Percentiles rank a stretch among this genome's conserved stretches.
These are phyloP conservation scores for Rhyacophila brunnea DNA, from an alignment of 1,140 invertebrate genomes.

Conservation along the genomic window DNA sequence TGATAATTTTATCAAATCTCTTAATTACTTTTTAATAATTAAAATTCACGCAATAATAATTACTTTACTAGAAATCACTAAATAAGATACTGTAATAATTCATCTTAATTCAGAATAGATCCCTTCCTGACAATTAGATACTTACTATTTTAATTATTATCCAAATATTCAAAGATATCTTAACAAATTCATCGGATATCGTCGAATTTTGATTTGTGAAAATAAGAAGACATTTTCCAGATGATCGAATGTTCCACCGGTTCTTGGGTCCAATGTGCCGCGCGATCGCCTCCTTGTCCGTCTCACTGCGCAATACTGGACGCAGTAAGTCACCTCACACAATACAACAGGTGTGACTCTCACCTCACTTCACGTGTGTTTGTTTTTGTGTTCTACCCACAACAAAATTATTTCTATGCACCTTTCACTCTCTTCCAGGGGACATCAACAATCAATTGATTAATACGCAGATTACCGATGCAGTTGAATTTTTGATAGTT, in stretches of 20 bases:
- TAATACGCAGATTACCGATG: too few species aligned
- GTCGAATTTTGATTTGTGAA: neutral
- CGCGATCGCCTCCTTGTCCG: conserved; percentile 26
- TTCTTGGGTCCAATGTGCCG: conserved; percentile 28
- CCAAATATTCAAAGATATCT: neutral
- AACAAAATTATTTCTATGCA: neutral
- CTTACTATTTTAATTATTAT: too few species aligned
- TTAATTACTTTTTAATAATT: too few species aligned
- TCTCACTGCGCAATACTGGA: conserved; percentile 15
- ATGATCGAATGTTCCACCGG: conserved; percentile 29
- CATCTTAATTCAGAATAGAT: too few species aligned
- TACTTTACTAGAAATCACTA: too few species aligned
- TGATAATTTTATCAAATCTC: too few species aligned
- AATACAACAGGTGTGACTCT: neutral
- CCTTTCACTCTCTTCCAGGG: too few species aligned
- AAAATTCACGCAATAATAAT: too few species aligned
- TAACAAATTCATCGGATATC: neutral
- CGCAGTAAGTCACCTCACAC: conserved; percentile 22
- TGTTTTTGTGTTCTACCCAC: neutral
- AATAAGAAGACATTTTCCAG: conserved; percentile 21
- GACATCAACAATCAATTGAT: too few species aligned
- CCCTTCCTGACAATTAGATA: too few species aligned
- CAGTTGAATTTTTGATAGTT: too few species aligned
- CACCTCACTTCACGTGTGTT: neutral
- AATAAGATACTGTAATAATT: too few species aligned